Percentiles rank a stretch among this genome's conserved stretches.
These are phyloP conservation scores for Ornithoptera alexandrae DNA, from an alignment of 2,888 invertebrate species.

Conservation along the genomic window DNA sequence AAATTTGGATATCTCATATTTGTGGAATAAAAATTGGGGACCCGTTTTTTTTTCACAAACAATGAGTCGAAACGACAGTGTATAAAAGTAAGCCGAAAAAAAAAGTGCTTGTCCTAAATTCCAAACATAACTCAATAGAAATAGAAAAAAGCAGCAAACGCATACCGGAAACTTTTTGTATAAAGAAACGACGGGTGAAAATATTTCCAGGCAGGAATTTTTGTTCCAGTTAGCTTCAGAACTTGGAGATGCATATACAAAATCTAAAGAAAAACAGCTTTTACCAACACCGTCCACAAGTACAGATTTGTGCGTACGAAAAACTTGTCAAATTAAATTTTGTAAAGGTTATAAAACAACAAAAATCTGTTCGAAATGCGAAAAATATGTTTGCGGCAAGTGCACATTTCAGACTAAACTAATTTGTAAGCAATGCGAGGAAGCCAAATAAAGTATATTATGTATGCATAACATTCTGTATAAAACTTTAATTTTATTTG, in stretches of 20 bases:
- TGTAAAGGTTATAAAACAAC: not conserved
- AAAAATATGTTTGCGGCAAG: not conserved
- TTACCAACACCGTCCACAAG: not conserved
- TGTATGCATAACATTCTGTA: no score
- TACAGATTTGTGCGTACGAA: not conserved
- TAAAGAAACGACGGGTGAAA: not conserved
- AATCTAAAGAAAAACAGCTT: not conserved
- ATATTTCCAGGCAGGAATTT: not conserved
- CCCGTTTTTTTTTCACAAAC: no score
- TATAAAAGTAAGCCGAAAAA: not conserved
- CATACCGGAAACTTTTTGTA: not conserved
- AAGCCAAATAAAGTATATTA: not conserved
- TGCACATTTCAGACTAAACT: not conserved
- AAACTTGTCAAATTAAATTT: not conserved
- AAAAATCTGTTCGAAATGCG: not conserved
- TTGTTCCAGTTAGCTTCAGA: not conserved
- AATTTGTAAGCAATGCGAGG: not conserved
- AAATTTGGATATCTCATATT: no score
- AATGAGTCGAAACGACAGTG: not conserved
- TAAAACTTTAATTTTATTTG: no score
- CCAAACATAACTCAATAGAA: not conserved
- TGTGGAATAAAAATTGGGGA: no score
- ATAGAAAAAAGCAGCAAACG: not conserved
- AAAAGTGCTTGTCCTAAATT: not conserved
- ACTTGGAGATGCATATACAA: not conserved